Base-by-base conservation (phyloP, 2,888 invertebrate species). In the Hemithea aestivaria region DNA sequence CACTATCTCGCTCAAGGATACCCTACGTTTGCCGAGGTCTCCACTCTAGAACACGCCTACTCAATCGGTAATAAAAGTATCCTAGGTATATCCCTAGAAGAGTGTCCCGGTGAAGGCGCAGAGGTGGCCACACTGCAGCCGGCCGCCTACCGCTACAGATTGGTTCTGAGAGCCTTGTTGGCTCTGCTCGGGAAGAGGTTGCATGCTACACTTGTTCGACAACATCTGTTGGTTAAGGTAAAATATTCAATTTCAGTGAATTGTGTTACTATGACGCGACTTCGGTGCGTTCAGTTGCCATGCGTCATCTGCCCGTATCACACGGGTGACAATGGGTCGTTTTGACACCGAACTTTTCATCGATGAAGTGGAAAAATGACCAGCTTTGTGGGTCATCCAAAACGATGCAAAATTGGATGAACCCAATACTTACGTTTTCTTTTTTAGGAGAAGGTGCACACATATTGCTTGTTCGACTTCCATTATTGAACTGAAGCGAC, bases 101-200 rank as follows among this genome's bases (percentile, higher is more conserved):
- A 87, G 16, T 73, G 62, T 23, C 57, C 68, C 2, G 16, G 16
- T 2, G 16, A 16, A 16, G 16, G 16, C 16, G 5, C 16, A 16
- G 16, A 16, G 5, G 16, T 5, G 16, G 2, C 16, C 2, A 5
- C 5, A 5, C 5, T 16, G 5, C 16, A 16, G 5, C 16, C 94
- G 8, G 91, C 91, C 12, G 91, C 92, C 40, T 91, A 94, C 46
- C 89, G 95, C 21, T 93, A 96, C 72, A 92, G 95, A 55, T 89
- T 98, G 48, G 89, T 98, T 88, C 87, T 98, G 53, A 90, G 97
- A 6, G 96, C 97, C 0, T 73, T 99, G 34, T 87, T 98, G 48
- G 94, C 94, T 1, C 89, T 96, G 12, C 93, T 93, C 56, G 98
- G 98, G 0, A 93, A 94, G 55, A 93, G 94, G 28, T 81, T 97